Evolutionary conservation across 1,140 invertebrate genomes (phyloP).

Genomic region (Heliconius hewitsoni): DNA sequence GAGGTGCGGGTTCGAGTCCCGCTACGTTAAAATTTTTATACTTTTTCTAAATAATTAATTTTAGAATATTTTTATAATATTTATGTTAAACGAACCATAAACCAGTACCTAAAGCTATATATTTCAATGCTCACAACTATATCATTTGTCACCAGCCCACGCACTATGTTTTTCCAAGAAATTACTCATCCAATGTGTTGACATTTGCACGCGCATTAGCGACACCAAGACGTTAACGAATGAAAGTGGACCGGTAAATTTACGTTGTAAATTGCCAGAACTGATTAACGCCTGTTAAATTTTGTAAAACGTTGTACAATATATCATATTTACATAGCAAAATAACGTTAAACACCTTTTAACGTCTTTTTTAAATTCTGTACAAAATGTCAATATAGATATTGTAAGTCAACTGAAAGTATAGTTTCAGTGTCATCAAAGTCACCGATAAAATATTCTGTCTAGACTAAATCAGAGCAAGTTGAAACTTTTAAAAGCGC

Average conservation of each 20-base stretch:
- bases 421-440: conserved; percentile 35
- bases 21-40: too few relatives aligned
- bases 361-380: background rate
- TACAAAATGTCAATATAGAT: background rate
- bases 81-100: background rate
- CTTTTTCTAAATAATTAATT: too few relatives aligned
- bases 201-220: conserved; percentile 62
- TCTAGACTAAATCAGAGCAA: conserved; percentile 66
- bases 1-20: too few relatives aligned
- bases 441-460: conserved; percentile 61
- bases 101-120: background rate
- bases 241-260: conserved; percentile 58
- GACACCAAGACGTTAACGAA: conserved; percentile 49
- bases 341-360: background rate
- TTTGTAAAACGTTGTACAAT: conserved; percentile 16
- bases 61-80: background rate
- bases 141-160: conserved; percentile 11
- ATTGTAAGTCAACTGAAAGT: background rate
- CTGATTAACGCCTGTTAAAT: conserved; percentile 34
- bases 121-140: background rate
- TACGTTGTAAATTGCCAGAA: conserved; percentile 62
- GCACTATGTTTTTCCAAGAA: conserved; percentile 23
- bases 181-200: conserved; percentile 37
- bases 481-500: conserved; percentile 64
- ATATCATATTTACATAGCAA: conserved; percentile 15